Evolutionary conservation across 2,888 invertebrate genomes (phyloP).

Genomic region (Eupithecia dodoneata): DNA sequence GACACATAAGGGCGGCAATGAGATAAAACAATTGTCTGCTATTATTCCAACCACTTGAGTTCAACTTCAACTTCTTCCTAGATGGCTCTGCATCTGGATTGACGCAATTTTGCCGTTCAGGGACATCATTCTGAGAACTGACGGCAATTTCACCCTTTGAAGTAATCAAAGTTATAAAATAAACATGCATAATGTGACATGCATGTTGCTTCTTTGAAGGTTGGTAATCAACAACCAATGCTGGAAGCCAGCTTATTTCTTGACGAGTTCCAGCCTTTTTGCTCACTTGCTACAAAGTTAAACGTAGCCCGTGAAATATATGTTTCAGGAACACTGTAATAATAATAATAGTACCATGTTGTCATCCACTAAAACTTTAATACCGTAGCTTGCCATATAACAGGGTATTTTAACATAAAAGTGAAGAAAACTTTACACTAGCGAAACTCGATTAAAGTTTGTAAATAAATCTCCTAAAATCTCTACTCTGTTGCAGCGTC

Average conservation of each 20-base stretch:
- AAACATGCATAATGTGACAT: neutral
- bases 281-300: neutral
- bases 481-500: too few species aligned
- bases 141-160: neutral
- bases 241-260: neutral
- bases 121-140: neutral
- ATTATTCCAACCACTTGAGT: too few species aligned
- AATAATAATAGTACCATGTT: neutral
- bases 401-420: neutral
- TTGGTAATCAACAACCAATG: neutral
- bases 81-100: too few species aligned
- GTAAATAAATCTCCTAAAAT: too few species aligned
- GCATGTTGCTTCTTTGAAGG: neutral
- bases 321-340: neutral
- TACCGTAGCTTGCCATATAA: neutral
- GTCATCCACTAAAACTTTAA: neutral
- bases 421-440: too few species aligned
- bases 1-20: neutral
- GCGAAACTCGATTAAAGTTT: too few species aligned
- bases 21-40: neutral
- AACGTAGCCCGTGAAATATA: neutral
- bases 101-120: too few species aligned
- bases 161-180: neutral
- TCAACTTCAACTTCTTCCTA: too few species aligned
- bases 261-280: neutral